Percentiles rank a stretch among this genome's conserved stretches.
Evolutionary conservation across 2,797 vertebrate species (phyloP).

Genomic region (Rhinoraja longicauda): DNA sequence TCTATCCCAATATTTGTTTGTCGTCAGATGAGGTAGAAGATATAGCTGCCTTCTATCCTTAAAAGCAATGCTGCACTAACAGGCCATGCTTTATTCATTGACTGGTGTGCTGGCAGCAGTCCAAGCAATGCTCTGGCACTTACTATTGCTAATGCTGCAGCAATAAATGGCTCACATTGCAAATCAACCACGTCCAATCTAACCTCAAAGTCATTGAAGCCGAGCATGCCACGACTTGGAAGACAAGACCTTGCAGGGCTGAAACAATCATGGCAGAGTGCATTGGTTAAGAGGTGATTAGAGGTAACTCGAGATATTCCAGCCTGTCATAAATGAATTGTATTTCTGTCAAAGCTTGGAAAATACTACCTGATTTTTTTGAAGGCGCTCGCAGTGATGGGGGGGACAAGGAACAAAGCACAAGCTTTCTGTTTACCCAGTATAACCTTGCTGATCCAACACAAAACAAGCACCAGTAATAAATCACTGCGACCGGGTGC

Average conservation of each 20-base stretch:
- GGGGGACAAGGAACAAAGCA: neutral
- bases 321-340: neutral
- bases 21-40: neutral
- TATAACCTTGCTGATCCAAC: too few species aligned
- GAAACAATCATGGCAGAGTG: neutral
- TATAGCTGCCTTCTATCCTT: neutral
- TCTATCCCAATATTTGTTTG: conserved; percentile 15
- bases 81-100: neutral
- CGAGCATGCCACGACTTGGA: neutral
- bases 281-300: neutral
- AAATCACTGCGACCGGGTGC: too few species aligned
- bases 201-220: conserved; percentile 27
- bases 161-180: conserved; percentile 23
- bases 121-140: neutral
- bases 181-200: conserved; percentile 27
- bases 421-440: neutral
- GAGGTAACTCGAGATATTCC: neutral
- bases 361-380: neutral
- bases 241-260: neutral
- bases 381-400: neutral
- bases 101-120: neutral
- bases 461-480: neutral
- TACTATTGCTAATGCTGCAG: neutral
- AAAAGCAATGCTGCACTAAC: neutral
- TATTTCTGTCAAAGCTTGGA: neutral